These are phyloP conservation scores for Heteractis magnifica DNA, from an alignment of 92 coral and sea anemone species.

Conservation along the genomic window DNA sequence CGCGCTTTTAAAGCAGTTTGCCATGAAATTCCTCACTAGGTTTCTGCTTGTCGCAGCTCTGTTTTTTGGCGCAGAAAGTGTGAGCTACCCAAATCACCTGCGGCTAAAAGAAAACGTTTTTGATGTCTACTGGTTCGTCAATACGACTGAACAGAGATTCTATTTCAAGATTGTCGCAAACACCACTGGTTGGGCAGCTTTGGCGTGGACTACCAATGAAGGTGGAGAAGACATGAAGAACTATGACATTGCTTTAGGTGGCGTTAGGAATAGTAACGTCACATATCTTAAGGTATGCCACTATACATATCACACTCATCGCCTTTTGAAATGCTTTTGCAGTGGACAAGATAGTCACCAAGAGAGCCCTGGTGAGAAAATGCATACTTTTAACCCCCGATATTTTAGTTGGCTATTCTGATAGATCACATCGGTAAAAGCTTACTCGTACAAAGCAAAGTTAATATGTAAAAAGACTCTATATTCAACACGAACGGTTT, in stretches of 20 bases:
- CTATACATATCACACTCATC: not conserved
- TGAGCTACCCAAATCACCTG: not conserved
- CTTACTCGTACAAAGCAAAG: no score
- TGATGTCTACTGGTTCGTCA: slow-evolving; percentile 20
- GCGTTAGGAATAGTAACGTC: not conserved
- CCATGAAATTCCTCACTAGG: not conserved
- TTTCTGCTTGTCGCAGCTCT: not conserved
- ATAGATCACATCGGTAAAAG: no score
- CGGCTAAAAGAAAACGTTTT: slow-evolving; percentile 7
- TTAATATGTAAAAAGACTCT: no score
- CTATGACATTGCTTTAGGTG: slow-evolving; percentile 46
- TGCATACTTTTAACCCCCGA: no score
- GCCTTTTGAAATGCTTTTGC: not conserved
- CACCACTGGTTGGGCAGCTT: slow-evolving; percentile 37
- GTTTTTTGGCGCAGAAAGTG: not conserved
- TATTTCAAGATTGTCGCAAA: slow-evolving; percentile 33
- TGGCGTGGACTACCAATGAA: slow-evolving; percentile 21
- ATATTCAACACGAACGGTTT: no score
- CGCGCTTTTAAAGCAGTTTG: not conserved
- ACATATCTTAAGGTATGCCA: slow-evolving; percentile 17
- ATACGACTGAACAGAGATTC: slow-evolving; percentile 5
- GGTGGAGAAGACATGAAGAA: slow-evolving; percentile 23
- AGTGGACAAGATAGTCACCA: no score
- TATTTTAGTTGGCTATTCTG: no score
- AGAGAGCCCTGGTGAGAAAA: no score